phyloP scores from a whole-genome alignment of 2,113 vertebrate species.

The Prunella himalayana region DNA sequence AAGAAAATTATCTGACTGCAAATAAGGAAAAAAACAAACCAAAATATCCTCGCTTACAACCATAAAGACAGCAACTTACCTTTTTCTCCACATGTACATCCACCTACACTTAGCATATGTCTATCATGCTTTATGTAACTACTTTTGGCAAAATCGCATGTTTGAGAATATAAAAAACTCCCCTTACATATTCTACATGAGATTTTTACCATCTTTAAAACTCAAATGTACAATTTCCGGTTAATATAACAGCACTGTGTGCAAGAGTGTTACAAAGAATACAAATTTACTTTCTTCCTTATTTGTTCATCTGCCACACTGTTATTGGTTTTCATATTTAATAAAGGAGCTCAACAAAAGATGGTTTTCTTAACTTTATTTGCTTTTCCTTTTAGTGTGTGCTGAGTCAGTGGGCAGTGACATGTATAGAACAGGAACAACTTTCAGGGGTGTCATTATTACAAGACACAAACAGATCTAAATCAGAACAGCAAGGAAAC shows the following conservation, averaged over 20 bases:
- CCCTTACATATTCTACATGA: neutral
- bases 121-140: neutral
- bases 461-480: neutral
- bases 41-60: neutral
- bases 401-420: neutral
- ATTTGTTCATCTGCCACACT: neutral
- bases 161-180: neutral
- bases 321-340: neutral
- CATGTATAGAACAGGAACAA: neutral
- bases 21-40: neutral
- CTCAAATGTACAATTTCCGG: neutral
- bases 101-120: neutral
- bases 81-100: neutral
- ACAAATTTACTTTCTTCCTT: neutral
- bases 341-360: neutral
- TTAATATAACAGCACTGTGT: accelerated
- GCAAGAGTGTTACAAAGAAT: neutral
- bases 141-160: neutral
- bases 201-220: neutral
- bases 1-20: neutral
- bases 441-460: neutral
- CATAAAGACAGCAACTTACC: neutral
- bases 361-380: neutral
- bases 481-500: neutral
- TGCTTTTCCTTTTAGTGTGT: neutral